These are phyloP conservation scores for Cantharis rustica DNA, from an alignment of 2,888 invertebrate genomes.

Conservation along the genomic window DNA sequence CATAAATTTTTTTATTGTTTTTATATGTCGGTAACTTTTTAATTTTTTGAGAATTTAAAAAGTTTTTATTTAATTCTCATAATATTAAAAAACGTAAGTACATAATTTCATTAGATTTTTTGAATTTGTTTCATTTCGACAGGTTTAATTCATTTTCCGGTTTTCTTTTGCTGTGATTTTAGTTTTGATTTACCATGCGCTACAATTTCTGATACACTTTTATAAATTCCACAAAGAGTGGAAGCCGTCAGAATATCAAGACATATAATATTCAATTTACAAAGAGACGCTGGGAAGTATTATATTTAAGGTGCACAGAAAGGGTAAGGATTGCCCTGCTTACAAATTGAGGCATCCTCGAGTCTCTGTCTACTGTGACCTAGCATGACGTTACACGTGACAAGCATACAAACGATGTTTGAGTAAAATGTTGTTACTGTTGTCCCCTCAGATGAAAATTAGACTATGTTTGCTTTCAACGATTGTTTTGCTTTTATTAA, in stretches of 20 bases:
- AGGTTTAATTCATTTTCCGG: not conserved
- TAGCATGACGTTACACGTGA: constrained; percentile 51
- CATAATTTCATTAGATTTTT: not conserved
- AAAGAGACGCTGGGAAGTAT: constrained; percentile 49
- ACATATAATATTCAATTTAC: constrained; percentile 54
- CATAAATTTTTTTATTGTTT: not conserved
- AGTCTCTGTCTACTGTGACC: constrained; percentile 50
- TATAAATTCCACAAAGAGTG: constrained; percentile 26
- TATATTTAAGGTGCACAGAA: constrained; percentile 49
- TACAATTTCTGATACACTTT: constrained; percentile 27
- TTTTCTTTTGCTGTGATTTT: not conserved
- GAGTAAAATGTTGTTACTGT: constrained; percentile 20
- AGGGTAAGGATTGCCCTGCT: constrained; percentile 46
- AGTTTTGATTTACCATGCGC: not conserved
- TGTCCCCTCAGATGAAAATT: constrained; percentile 21
- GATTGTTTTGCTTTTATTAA: constrained; percentile 7
- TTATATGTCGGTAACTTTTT: not conserved
- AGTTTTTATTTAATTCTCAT: not conserved
- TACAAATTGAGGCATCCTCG: constrained; percentile 53
- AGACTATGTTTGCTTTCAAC: not conserved
- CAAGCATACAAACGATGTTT: constrained; percentile 40
- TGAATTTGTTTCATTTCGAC: not conserved
- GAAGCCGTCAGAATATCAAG: constrained; percentile 45
- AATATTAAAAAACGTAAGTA: not conserved
- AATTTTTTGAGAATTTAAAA: not conserved